Evolutionary conservation across 2,888 invertebrate species (phyloP).

Genomic region (Alitta virens): DNA sequence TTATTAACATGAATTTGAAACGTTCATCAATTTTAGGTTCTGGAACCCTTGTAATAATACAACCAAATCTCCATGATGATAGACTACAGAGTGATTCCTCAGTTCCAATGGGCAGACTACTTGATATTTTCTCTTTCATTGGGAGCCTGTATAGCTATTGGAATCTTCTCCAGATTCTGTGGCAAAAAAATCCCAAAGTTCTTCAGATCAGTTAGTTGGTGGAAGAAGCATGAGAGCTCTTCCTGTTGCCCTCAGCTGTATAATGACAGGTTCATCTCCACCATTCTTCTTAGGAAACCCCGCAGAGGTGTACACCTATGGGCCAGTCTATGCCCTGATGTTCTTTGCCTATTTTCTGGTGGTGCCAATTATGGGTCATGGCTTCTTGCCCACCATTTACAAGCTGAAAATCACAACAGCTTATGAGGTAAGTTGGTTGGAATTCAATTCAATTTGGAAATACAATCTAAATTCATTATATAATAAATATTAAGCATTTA

Average conservation of each 20-base stretch:
- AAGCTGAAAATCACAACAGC: constrained; percentile 25
- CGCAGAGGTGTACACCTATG: constrained; percentile 52
- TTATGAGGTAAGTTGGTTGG: constrained; percentile 30
- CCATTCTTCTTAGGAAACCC: constrained; percentile 51
- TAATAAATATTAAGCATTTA: no score
- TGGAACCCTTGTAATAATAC: no score
- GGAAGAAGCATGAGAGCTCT: constrained; percentile 32
- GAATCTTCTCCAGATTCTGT: constrained; percentile 34
- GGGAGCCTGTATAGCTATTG: no score
- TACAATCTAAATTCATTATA: no score
- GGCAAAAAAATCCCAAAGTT: constrained; percentile 7
- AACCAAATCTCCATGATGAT: no score
- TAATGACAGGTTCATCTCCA: constrained; percentile 55
- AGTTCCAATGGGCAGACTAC: no score
- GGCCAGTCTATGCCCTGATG: constrained; percentile 50
- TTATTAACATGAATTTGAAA: no score
- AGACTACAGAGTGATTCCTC: no score
- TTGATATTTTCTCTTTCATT: no score
- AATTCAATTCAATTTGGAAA: no score
- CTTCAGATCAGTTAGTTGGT: background rate
- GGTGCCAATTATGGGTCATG: constrained; percentile 34
- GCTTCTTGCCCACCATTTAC: constrained; percentile 27
- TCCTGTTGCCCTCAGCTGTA: constrained; percentile 47
- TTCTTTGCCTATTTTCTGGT: constrained; percentile 43
- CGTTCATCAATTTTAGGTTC: no score